Evolutionary conservation across 2,888 invertebrate species (phyloP).

Genomic region (Atethmia centrago): DNA sequence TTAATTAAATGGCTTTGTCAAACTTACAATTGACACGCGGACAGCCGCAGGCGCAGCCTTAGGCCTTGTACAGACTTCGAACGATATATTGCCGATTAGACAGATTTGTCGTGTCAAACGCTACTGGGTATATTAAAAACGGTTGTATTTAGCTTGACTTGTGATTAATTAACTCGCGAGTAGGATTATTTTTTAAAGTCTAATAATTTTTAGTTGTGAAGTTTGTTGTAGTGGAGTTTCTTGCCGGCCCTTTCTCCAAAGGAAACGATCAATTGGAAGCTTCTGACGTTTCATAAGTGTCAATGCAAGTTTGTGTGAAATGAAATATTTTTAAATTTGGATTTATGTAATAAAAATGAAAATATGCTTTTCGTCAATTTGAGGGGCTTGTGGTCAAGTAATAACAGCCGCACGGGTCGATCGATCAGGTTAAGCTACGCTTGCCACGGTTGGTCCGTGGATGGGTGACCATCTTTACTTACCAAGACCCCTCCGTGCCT

Average conservation of each 20-base stretch:
- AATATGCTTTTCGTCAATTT: no score
- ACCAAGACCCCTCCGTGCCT: no score
- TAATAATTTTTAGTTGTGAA: not conserved
- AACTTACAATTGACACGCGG: conserved; percentile 26
- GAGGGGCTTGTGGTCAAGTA: no score
- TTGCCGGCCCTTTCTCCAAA: not conserved
- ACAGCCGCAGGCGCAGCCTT: conserved; percentile 38
- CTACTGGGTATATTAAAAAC: conserved; percentile 20
- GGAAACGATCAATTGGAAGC: not conserved
- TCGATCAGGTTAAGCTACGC: no score
- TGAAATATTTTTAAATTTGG: no score
- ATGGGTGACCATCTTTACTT: no score
- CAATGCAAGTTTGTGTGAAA: not conserved
- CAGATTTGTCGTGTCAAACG: conserved; percentile 33
- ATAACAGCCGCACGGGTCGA: no score
- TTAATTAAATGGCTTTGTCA: conserved; percentile 49
- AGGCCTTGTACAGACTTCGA: conserved; percentile 15
- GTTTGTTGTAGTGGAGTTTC: not conserved
- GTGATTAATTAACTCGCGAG: not conserved
- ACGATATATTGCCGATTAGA: conserved; percentile 39
- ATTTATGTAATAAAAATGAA: no score
- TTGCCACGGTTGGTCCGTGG: no score
- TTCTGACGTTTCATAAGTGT: not conserved
- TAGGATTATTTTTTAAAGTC: not conserved
- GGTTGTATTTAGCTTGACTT: conserved; percentile 13